These are phyloP conservation scores for Phalacrocorax pelagicus DNA, from an alignment of 2,113 vertebrate genomes.

Conservation along the genomic window DNA sequence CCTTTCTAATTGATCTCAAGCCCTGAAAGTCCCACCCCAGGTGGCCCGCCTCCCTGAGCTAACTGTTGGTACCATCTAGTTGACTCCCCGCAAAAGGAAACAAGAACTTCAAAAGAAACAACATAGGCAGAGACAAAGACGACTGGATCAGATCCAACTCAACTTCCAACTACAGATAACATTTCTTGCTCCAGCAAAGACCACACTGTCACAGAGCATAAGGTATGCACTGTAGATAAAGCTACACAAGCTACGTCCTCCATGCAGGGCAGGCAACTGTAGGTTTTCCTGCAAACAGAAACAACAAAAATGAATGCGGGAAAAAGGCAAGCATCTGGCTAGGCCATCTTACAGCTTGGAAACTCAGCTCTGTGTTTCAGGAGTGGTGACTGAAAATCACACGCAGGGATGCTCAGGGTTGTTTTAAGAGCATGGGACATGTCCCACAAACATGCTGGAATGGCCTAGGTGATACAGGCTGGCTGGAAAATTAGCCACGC, in stretches of 20 bases:
- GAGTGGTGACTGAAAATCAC: neutral
- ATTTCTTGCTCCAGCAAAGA: neutral
- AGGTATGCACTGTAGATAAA: neutral
- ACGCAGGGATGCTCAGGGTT: neutral
- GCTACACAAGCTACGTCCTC: neutral
- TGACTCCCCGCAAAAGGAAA: neutral
- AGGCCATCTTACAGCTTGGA: neutral
- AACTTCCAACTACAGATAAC: neutral
- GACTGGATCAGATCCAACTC: neutral
- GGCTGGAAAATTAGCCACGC: neutral
- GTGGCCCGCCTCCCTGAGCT: neutral
- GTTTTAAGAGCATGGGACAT: neutral
- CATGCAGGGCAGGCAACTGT: accelerated
- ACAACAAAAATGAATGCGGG: neutral
- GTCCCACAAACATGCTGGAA: neutral
- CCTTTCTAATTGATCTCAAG: neutral
- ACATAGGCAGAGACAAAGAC: neutral
- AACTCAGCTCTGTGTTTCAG: neutral
- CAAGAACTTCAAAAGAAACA: neutral
- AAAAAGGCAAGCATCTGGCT: neutral
- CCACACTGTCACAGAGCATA: neutral
- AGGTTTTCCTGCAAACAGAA: neutral
- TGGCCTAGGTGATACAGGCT: neutral
- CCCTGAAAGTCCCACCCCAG: neutral
- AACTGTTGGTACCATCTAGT: neutral